These are phyloP conservation scores for Plagiodera versicolora DNA, from an alignment of 2,888 invertebrate genomes.

Conservation along the genomic window DNA sequence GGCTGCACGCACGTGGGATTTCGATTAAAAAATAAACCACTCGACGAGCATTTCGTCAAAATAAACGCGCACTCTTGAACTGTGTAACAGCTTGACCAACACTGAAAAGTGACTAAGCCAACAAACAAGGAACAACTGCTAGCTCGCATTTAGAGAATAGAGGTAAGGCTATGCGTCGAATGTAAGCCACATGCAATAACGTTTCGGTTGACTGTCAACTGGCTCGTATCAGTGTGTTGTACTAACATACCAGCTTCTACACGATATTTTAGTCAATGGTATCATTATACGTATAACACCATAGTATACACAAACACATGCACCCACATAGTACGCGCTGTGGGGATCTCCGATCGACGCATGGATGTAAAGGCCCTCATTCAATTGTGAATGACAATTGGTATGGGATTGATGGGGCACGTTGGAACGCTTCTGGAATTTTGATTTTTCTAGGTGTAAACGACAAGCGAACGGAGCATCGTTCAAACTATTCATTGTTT, in stretches of 20 bases:
- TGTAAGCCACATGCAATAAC: not conserved
- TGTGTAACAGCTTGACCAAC: constrained; percentile 9
- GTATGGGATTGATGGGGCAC: too few relatives aligned
- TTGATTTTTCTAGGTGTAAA: too few relatives aligned
- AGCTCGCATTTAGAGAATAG: not conserved
- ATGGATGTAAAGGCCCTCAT: not conserved
- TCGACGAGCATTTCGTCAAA: constrained; percentile 7
- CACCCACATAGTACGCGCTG: not conserved
- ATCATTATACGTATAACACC: not conserved
- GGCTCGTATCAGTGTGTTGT: not conserved
- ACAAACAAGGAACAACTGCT: not conserved
- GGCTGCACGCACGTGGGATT: constrained; percentile 1
- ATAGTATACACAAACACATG: not conserved
- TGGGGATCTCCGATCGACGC: too few relatives aligned
- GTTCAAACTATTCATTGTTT: too few relatives aligned
- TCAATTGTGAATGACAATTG: not conserved
- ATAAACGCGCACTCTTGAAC: constrained; percentile 1
- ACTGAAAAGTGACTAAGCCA: not conserved
- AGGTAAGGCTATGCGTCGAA: not conserved
- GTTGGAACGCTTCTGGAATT: too few relatives aligned
- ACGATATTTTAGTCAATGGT: not conserved
- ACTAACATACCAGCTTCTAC: not conserved
- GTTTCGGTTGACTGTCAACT: not conserved
- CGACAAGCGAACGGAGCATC: too few relatives aligned
- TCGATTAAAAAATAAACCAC: constrained; percentile 8